Percentiles rank a stretch among this genome's conserved stretches.
phyloP scores from a whole-genome alignment of 2,797 vertebrate genomes.

The Pangasius macronema region DNA sequence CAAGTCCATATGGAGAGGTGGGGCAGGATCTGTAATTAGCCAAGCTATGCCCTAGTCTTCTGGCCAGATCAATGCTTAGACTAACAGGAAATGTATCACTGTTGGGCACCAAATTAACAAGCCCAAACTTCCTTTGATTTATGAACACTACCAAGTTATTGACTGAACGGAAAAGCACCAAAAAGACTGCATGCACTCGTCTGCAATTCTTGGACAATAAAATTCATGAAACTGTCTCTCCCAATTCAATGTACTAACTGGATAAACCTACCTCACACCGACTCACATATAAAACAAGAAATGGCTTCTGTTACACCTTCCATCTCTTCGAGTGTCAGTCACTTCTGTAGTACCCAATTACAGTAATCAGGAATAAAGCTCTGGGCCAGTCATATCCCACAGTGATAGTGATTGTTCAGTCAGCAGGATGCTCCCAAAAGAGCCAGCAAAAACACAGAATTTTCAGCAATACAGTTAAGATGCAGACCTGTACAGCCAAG shows the following conservation, averaged over 20 bases:
- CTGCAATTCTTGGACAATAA: constrained; percentile 25
- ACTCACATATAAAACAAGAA: constrained; percentile 21
- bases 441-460: constrained; percentile 14
- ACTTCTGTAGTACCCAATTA: constrained; percentile 33
- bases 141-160: constrained; percentile 38
- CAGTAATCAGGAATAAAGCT: constrained; percentile 37
- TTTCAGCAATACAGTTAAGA: constrained; percentile 17
- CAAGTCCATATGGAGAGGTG: constrained; percentile 47
- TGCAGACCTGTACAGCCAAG: constrained; percentile 7
- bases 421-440: constrained; percentile 17
- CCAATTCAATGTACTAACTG: not conserved
- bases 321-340: constrained; percentile 18
- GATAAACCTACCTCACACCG: not conserved
- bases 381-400: constrained; percentile 27
- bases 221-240: constrained; percentile 22
- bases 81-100: constrained; percentile 41
- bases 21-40: constrained; percentile 50
- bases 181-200: constrained; percentile 11
- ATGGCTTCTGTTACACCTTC: constrained; percentile 15
- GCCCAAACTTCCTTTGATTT: constrained; percentile 36
- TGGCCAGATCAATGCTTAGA: constrained; percentile 53
- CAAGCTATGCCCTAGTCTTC: constrained; percentile 26
- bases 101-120: constrained; percentile 47
- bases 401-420: constrained; percentile 25
- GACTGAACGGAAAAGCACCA: constrained; percentile 16